Evolutionary conservation across 92 coral and sea anemone species (phyloP), one percentile per base, ranked within the genome.

Genomic region (Virgularia gustaviana): DNA sequence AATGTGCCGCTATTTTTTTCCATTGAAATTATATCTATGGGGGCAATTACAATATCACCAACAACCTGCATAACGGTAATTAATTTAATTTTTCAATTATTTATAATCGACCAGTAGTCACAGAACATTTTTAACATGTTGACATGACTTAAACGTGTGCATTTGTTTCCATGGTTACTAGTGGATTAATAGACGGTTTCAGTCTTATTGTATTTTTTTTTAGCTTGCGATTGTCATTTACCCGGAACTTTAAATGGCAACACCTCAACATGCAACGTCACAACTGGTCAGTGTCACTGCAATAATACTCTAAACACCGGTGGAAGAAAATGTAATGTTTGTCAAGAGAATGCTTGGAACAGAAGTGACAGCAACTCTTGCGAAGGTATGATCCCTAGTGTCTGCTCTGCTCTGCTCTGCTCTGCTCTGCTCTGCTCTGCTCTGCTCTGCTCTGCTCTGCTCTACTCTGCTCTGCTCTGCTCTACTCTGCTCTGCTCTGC

Each of bases 251-350:
- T 36, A 38, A 54, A 73, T 38, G 79, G 88, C 38, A 90, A 90
- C 78, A 68, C 72, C 13, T 76, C 90, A 52, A 13, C 59, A 42
- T 90, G 97, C 52, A 85, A 90, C 58, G 70, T 68, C 66, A 57
- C 68, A 44, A 90, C 95, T 1, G 95, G 97, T 15, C 97, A 90
- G 81, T 90, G 97, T 25, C 34, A 74, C 39, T 90, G 97, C 79
- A 90, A 90, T 70, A 81, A 86, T 37, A 79, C 95, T 19, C 77
- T 80, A 27, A 70, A 78, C 49, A 80, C 86, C 36, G 89, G 90
- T 18, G 97, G 97, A 44, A 73, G 85, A 68, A 77, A 72, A 57
- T 90, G 97, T 70, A 83, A 88, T 68, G 85, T 75, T 57, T 90
- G 97, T 76, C 79, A 73, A 60, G 95, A 90, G 75, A 90, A 88